Percentiles rank a stretch among this genome's conserved stretches.
These are phyloP conservation scores for Globodera ellingtonae DNA, from an alignment of 1,140 invertebrate genomes.

Conservation along the genomic window DNA sequence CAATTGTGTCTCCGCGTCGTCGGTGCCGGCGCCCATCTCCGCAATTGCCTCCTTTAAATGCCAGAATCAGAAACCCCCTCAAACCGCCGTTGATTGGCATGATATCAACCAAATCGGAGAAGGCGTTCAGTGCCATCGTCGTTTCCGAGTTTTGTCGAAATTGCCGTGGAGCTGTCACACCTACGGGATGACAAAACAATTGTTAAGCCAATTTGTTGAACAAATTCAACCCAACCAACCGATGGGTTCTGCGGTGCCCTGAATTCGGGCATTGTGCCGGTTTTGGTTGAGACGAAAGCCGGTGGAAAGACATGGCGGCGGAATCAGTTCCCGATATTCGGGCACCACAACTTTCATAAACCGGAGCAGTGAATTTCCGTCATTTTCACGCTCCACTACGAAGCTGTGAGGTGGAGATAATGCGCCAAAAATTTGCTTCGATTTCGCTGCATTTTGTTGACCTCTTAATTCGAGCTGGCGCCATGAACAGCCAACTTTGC, in stretches of 20 bases:
- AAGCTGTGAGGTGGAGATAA: conserved; percentile 10
- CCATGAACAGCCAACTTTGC: conserved; percentile 14
- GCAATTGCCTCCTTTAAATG: conserved; percentile 31
- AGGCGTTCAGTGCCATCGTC: conserved; percentile 26
- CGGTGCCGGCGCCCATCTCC: conserved; percentile 31
- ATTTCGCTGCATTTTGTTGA: conserved; percentile 23
- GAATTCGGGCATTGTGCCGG: conserved; percentile 6
- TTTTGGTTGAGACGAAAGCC: not conserved
- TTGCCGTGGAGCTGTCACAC: conserved; percentile 15
- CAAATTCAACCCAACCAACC: not conserved
- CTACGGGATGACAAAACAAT: not conserved
- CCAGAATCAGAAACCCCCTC: not conserved
- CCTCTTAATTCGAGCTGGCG: conserved; percentile 13
- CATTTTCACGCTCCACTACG: conserved; percentile 26
- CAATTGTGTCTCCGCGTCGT: conserved; percentile 27
- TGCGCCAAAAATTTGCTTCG: not conserved
- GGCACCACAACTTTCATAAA: conserved; percentile 29
- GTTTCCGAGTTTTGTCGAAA: conserved; percentile 16
- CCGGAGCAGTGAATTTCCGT: conserved; percentile 22
- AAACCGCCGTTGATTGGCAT: not conserved
- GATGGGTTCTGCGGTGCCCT: not conserved
- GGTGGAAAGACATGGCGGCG: conserved; percentile 16
- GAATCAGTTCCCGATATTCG: conserved; percentile 28
- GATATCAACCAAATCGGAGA: conserved; percentile 22
- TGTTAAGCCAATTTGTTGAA: not conserved